A percentile compares a stretch with the other conserved stretches of the same genome.
These are phyloP conservation scores for Bufotes viridis DNA, from an alignment of 2,797 vertebrate species.

Conservation along the genomic window DNA sequence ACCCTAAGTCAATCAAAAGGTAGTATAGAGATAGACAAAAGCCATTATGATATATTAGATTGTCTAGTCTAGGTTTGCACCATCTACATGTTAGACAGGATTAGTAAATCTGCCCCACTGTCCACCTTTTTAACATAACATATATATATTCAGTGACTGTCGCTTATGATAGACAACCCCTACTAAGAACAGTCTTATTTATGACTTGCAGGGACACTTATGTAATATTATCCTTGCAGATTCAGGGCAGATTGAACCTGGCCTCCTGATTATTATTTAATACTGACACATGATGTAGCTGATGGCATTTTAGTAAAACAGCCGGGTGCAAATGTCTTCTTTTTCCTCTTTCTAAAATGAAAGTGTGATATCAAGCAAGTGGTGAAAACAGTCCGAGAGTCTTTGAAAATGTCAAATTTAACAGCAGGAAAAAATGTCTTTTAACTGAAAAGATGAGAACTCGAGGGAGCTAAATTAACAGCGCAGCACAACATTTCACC, in stretches of 20 bases:
- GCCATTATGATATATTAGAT: too few species aligned
- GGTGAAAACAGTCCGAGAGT: slow-evolving; percentile 60
- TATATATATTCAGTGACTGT: background rate
- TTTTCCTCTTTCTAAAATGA: slow-evolving; percentile 52
- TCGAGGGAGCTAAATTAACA: slow-evolving; percentile 75
- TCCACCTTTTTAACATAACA: too few species aligned
- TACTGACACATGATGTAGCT: slow-evolving; percentile 64
- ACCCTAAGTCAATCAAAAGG: too few species aligned
- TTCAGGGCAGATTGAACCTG: background rate
- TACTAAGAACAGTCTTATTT: too few species aligned
- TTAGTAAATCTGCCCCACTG: too few species aligned
- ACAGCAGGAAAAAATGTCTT: slow-evolving; percentile 73
- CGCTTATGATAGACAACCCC: too few species aligned
- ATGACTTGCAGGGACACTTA: background rate
- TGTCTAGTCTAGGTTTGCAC: too few species aligned
- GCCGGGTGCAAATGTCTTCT: slow-evolving; percentile 52
- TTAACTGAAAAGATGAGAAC: slow-evolving; percentile 72
- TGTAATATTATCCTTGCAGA: slow-evolving; percentile 21
- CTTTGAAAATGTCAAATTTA: slow-evolving; percentile 73
- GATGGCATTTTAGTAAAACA: slow-evolving; percentile 75
- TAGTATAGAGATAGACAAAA: too few species aligned
- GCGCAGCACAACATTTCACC: slow-evolving; percentile 75
- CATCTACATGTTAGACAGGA: too few species aligned
- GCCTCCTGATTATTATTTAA: background rate
- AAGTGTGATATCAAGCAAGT: slow-evolving; percentile 53